These are phyloP conservation scores for Spodoptera exigua DNA, from an alignment of 2,888 invertebrate genomes.

Conservation along the genomic window DNA sequence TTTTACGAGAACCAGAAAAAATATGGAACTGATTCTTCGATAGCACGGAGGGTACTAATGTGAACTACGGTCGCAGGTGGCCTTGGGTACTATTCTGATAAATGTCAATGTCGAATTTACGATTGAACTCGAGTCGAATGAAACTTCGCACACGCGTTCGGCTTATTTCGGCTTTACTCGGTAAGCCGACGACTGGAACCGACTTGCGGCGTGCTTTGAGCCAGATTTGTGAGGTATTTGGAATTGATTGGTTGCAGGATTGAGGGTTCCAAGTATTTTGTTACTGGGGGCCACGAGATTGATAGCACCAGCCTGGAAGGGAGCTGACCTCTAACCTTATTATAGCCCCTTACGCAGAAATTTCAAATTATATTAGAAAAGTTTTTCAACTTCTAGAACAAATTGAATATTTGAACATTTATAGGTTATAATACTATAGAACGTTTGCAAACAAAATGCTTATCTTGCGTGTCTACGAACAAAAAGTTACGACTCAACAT, in stretches of 20 bases:
- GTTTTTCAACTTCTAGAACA: background rate
- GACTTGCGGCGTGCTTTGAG: conserved; percentile 51
- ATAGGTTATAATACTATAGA: background rate
- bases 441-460: conserved; percentile 2
- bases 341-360: no score
- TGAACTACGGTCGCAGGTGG: conserved; percentile 52
- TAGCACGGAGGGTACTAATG: conserved; percentile 40
- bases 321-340: no score
- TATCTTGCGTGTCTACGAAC: background rate
- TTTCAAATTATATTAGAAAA: background rate
- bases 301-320: conserved; percentile 13
- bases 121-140: conserved; percentile 46
- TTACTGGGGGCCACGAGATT: conserved; percentile 32
- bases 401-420: background rate
- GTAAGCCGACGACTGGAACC: conserved; percentile 51
- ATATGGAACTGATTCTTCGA: conserved; percentile 52
- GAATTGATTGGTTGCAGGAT: conserved; percentile 52
- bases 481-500: conserved; percentile 11
- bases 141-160: conserved; percentile 52
- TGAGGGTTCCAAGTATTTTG: conserved; percentile 46
- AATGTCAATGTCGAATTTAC: conserved; percentile 59
- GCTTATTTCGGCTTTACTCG: conserved; percentile 52
- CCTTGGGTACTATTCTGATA: conserved; percentile 60
- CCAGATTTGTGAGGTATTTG: conserved; percentile 54
- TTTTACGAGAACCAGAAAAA: conserved; percentile 51